Base-by-base conservation (phyloP, 2,888 invertebrate species). In the Stomorhina lunata region DNA sequence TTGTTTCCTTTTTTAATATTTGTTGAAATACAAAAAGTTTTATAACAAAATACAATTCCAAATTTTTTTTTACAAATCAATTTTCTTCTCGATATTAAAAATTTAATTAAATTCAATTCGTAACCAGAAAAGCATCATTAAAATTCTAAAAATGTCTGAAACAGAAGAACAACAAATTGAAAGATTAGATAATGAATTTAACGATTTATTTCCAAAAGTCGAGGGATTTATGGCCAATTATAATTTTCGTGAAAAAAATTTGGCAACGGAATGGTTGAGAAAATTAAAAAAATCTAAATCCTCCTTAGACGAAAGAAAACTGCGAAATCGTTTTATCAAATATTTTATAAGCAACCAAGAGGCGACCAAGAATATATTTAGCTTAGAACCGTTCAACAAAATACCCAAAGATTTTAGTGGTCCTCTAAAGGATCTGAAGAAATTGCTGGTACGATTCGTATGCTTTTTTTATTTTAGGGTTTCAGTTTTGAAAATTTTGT, bases 261-360 rank as follows among this genome's bases (percentile, higher is more conserved):
- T 86, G 32, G 55, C 69, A 3, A 84, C 85, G 1, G 85, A 84
- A 77, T 86, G 86, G 86, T 69, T 85, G 17, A 73, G 61, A 40
- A 86, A 85, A 69, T 77, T 86, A 9, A 85, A 85, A 45, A 71
- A 82, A 12, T 69, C 82, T 0, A 78, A 81, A 59, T 4, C 25
- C 4, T 71, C 84, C 0, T 5, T 66, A 6, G 84, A 85, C 0
- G 86, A 86, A 68, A 76, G 59, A 37, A 78, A 78, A 59, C 34
- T 85, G n/a, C 71, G 86, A 3, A 84, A 84, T 75, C 84, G 85
- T 15, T 84, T 86, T 40, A 57, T 85, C 1, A 77, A 72, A 27
- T 68, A 85, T 73, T 83, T 86, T 12, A 45, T 84, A 4, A 81
- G 66, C 7, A 84, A 57, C 55, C 68, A 76, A 50, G 82, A 79